These are phyloP conservation scores for Zapus hudsonius DNA, from an alignment of 2,113 vertebrate species.

Conservation along the genomic window DNA sequence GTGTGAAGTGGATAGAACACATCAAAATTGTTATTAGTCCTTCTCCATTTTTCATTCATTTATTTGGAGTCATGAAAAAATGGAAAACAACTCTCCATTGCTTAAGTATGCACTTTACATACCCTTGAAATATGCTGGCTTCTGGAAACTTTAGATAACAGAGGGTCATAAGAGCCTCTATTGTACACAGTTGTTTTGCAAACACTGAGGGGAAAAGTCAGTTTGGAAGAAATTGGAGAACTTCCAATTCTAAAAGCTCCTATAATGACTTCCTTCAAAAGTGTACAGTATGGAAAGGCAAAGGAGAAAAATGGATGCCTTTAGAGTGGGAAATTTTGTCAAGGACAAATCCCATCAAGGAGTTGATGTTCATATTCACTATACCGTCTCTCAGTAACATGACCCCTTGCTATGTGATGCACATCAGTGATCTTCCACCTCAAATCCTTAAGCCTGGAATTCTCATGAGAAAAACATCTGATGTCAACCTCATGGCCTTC, in stretches of 20 bases:
- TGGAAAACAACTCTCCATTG: background rate
- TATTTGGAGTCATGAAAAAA: background rate
- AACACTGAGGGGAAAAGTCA: constrained; percentile 19
- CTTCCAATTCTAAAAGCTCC: background rate
- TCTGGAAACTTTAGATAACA: constrained; percentile 11
- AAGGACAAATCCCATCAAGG: background rate
- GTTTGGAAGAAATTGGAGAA: constrained; percentile 45
- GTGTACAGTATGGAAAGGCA: background rate
- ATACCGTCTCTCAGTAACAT: too few relatives aligned
- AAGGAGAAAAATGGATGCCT: accelerated
- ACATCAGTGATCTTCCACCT: background rate
- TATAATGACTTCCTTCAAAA: background rate
- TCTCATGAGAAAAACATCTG: background rate
- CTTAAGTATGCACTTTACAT: background rate
- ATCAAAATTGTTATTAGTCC: background rate
- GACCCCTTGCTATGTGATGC: background rate
- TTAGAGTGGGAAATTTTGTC: background rate
- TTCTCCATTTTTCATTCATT: background rate
- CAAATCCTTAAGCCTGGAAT: background rate
- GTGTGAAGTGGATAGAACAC: background rate
- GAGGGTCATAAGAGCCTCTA: constrained; percentile 19
- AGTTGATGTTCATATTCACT: too few relatives aligned
- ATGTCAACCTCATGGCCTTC: too few relatives aligned
- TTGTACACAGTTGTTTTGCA: constrained; percentile 53
- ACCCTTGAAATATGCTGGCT: constrained; percentile 20